Percentiles rank a stretch among this genome's conserved stretches.
Conservation (phyloP, 2,888 invertebrate genomes). For the Habrosyne pyritoides region DNA sequence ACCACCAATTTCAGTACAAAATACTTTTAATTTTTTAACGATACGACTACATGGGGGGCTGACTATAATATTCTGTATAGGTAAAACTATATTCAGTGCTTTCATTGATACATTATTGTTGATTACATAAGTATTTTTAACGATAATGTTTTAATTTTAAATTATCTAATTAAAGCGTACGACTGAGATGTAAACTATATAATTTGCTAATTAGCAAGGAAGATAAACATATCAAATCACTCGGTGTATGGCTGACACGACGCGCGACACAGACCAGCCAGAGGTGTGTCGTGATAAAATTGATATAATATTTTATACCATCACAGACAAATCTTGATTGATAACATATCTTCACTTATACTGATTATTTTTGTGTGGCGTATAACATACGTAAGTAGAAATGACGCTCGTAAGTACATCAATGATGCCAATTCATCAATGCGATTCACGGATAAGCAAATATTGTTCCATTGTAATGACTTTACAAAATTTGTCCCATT, state of each 20-base stretch:
- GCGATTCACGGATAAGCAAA: not conserved
- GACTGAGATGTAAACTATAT: not conserved
- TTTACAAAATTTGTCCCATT: not conserved
- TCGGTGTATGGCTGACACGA: constrained; percentile 17
- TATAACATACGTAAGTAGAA: not conserved
- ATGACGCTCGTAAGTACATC: not conserved
- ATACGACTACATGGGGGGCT: too few species aligned
- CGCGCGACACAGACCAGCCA: constrained; percentile 2
- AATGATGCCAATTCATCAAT: not conserved
- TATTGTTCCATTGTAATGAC: not conserved
- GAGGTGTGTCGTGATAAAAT: constrained; percentile 21
- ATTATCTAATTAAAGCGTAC: not conserved
- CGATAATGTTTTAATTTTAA: not conserved
- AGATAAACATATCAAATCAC: constrained; percentile 37
- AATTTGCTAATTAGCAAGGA: constrained; percentile 21
- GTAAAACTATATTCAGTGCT: too few species aligned
- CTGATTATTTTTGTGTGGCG: not conserved
- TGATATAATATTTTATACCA: not conserved
- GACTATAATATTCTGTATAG: too few species aligned
- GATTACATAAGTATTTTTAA: too few species aligned
- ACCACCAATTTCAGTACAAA: too few species aligned
- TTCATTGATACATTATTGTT: too few species aligned
- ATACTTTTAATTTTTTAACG: too few species aligned
- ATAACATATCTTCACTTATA: not conserved
- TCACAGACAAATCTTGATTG: not conserved